These are phyloP conservation scores for Sebastes itinus DNA, from an alignment of 2,797 vertebrate genomes.

Conservation along the genomic window DNA sequence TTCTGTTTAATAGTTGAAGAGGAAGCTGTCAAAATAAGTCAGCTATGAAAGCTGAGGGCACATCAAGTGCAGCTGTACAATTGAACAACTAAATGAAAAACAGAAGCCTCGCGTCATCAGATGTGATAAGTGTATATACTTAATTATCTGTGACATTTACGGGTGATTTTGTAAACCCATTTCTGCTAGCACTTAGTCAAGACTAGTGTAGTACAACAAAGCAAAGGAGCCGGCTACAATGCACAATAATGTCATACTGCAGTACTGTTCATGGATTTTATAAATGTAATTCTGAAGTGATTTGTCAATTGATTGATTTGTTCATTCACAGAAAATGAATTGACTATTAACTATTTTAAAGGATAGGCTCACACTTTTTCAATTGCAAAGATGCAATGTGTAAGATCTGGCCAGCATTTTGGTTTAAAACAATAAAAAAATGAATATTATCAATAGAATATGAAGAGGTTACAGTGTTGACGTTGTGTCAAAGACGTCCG, in stretches of 20 bases:
- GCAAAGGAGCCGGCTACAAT: background rate
- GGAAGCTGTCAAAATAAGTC: slow-evolving; percentile 17
- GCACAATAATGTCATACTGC: background rate
- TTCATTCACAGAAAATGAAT: background rate
- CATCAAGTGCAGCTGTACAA: background rate
- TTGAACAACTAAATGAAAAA: slow-evolving; percentile 14
- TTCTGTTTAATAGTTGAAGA: background rate
- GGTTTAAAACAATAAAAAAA: background rate
- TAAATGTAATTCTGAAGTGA: background rate
- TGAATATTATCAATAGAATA: background rate
- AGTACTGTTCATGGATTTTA: background rate
- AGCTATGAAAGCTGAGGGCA: background rate
- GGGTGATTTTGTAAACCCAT: slow-evolving; percentile 19
- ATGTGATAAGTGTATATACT: slow-evolving; percentile 30
- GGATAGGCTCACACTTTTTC: background rate
- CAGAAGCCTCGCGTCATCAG: slow-evolving; percentile 10
- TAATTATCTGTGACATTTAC: slow-evolving; percentile 45
- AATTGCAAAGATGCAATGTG: background rate
- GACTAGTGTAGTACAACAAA: background rate
- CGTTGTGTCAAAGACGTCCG: background rate
- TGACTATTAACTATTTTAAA: background rate
- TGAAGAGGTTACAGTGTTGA: background rate
- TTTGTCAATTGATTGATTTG: background rate
- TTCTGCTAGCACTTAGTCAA: slow-evolving; percentile 10
- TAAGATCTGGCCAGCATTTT: background rate